Evolutionary conservation across 1,140 invertebrate genomes (phyloP).

Genomic region (Philopotamus ludificatus): DNA sequence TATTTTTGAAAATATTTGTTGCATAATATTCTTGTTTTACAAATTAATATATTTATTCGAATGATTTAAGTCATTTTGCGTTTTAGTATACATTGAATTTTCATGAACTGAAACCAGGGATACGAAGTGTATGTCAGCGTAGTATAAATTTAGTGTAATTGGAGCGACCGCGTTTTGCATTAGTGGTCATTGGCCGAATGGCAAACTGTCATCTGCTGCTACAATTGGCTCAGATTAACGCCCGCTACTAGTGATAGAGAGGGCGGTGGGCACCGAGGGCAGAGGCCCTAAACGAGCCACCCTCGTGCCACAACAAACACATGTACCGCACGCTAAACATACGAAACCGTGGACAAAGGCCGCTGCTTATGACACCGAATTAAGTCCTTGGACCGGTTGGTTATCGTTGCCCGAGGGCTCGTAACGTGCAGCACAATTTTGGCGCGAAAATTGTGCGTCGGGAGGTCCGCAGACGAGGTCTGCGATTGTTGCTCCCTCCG

Average conservation of each 20-base stretch:
- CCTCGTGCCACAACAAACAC: not conserved
- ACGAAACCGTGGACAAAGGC: conserved; percentile 8
- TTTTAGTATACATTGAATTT: too few relatives aligned
- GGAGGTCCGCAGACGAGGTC: conserved; percentile 20
- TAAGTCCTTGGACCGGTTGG: conserved; percentile 35
- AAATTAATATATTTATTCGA: too few relatives aligned
- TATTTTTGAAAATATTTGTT: too few relatives aligned
- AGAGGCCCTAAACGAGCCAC: not conserved
- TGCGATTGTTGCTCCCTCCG: not conserved
- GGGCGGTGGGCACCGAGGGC: not conserved
- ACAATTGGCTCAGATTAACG: not conserved
- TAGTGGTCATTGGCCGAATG: not conserved
- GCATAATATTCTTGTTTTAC: too few relatives aligned
- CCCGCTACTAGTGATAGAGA: too few relatives aligned
- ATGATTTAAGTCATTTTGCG: too few relatives aligned
- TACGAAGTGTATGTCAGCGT: too few relatives aligned
- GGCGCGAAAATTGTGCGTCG: conserved; percentile 28
- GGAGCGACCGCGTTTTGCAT: not conserved
- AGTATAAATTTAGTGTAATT: not conserved
- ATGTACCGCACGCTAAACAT: not conserved
- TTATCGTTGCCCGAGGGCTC: conserved; percentile 20
- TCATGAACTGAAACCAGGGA: too few relatives aligned
- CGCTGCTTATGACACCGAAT: conserved; percentile 30
- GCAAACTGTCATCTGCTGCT: not conserved
- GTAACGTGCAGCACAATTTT: conserved; percentile 6